Conservation (phyloP, 2,888 invertebrate genomes). For the Lycophotia porphyrea region DNA sequence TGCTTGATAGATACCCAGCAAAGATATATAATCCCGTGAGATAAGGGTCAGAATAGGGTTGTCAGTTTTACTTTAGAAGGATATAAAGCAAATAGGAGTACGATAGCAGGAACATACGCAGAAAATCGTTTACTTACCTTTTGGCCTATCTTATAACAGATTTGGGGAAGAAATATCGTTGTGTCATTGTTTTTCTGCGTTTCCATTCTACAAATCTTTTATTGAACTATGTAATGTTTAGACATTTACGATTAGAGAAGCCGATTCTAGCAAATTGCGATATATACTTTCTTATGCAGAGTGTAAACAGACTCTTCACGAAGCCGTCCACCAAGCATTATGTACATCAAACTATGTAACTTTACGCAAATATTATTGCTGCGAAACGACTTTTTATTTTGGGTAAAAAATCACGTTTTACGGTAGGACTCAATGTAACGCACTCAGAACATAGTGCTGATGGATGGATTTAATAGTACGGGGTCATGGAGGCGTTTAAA, state of each 20-base stretch:
- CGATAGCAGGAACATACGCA: conserved; percentile 37
- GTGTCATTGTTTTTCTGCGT: conserved; percentile 41
- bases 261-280: not conserved
- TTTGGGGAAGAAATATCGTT: conserved; percentile 40
- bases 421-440: too few relatives aligned
- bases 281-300: not conserved
- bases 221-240: not conserved
- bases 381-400: too few relatives aligned
- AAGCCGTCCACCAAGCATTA: too few relatives aligned
- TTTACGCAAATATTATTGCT: too few relatives aligned
- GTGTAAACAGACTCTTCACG: too few relatives aligned
- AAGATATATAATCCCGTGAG: conserved; percentile 58
- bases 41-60: conserved; percentile 61
- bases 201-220: not conserved
- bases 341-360: too few relatives aligned
- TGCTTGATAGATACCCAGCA: conserved; percentile 50
- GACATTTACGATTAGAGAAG: not conserved
- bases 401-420: too few relatives aligned
- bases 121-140: conserved; percentile 44
- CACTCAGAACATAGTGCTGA: too few relatives aligned
- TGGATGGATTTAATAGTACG: too few relatives aligned
- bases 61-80: conserved; percentile 61
- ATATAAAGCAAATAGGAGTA: conserved; percentile 57
- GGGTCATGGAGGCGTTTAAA: too few relatives aligned
- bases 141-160: conserved; percentile 34